Percentiles rank a stretch among this genome's conserved stretches.
phyloP scores from a whole-genome alignment of 2,888 invertebrate species.

The Chymomyza caudatula region DNA sequence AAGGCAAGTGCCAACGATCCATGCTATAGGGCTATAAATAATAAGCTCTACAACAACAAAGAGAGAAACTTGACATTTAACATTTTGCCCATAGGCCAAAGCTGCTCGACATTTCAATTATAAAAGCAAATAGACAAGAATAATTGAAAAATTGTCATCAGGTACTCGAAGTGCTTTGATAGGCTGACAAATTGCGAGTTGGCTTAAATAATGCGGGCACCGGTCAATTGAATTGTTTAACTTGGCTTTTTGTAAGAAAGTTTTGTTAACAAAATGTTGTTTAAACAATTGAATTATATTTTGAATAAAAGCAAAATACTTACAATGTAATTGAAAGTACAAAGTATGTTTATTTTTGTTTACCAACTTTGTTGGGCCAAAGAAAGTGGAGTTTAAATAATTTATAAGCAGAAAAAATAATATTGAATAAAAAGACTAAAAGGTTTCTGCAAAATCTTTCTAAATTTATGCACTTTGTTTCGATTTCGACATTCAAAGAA shows the following conservation, averaged over 20 bases:
- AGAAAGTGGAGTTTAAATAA: not conserved
- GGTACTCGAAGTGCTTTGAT: not conserved
- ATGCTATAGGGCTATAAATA: constrained; percentile 7
- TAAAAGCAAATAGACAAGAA: constrained; percentile 49
- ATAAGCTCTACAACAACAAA: constrained; percentile 10
- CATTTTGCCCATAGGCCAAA: not conserved
- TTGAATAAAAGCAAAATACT: not conserved
- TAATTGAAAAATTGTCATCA: constrained; percentile 45
- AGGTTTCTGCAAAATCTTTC: not conserved
- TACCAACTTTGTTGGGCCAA: not conserved
- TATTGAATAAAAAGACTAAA: not conserved
- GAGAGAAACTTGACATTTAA: constrained; percentile 9
- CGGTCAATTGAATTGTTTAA: not conserved
- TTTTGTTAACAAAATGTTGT: not conserved
- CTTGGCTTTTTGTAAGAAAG: not conserved
- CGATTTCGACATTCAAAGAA: not conserved
- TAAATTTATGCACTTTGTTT: not conserved
- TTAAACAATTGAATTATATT: not conserved
- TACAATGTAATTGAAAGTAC: not conserved
- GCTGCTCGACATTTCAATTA: constrained; percentile 53
- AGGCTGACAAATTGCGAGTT: not conserved
- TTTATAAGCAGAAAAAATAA: not conserved
- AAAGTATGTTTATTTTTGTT: not conserved
- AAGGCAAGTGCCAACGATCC: constrained; percentile 33
- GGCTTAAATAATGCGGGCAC: not conserved